Base-by-base conservation (phyloP, 2,113 vertebrate species). In the Cebidichthys violaceus region DNA sequence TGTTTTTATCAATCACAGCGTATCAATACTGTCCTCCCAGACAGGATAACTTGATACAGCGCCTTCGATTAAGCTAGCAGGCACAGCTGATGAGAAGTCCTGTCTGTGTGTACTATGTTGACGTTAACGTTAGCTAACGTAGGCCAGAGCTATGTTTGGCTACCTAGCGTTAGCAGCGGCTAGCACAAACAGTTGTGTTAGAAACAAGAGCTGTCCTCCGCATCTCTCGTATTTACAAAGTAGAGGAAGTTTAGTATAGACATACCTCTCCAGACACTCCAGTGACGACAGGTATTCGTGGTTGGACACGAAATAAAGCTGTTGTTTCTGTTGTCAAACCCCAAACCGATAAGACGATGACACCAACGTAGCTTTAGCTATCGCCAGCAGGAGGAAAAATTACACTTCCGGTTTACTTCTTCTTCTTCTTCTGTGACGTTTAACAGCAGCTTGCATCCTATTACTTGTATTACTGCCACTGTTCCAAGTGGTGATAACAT, bases 191-290 rank as follows among this genome's bases (percentile, higher is more conserved):
- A 45, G 59, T 41, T 72, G 5, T 52, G 61, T 31, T 35, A 24
- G 64, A 6, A 22, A 31, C 27, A 2, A 57, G 13, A 55, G 22
- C 29, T 8, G n/a, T 18, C 9, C 11, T 15, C 0, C 59, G 50
- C 17, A 24, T 29, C 6, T 39, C 39, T 50, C 2, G 2, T 4
- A 7, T 64, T 65, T 24, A 59, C 13, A 4, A 10, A 45, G 27
- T 10, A 39, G 9, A 50, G 1, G 4, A 3, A 1, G 5, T 29
- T 7, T 4, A 33, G 29, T 8, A 18, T 4, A 57, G 6, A 82
- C 83, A 41, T 90, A 94, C 94, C 94, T 93, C 90, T 94, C 75
- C 79, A 79, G 86, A 89, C 75, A 92, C 76, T 82, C 85, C 89
- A 70, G 41, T 72, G 62, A 27, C 75, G 73, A 59, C 13, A 70